Evolutionary conservation across 2,113 vertebrate genomes (phyloP).

Genomic region (Heteronetta atricapilla): DNA sequence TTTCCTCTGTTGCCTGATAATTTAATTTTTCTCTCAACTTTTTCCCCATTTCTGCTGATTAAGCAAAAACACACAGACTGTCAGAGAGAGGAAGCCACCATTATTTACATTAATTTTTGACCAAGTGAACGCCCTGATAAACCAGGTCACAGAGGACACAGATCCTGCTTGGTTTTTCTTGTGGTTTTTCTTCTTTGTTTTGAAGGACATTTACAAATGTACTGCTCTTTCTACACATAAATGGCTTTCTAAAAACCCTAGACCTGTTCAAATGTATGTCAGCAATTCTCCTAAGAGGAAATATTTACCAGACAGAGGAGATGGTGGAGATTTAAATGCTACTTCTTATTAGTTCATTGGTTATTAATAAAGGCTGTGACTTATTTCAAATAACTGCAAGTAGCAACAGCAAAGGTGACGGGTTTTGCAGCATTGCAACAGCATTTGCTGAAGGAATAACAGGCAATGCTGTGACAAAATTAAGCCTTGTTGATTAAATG

Average conservation of each 20-base stretch:
- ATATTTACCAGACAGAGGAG: not conserved
- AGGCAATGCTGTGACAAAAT: not conserved
- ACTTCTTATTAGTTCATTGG: not conserved
- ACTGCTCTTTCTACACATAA: not conserved
- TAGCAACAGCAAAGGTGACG: not conserved
- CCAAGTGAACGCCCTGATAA: constrained; percentile 55
- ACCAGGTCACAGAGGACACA: constrained; percentile 5
- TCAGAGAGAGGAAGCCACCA: constrained; percentile 26
- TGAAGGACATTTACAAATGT: not conserved
- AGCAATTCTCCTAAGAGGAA: not conserved
- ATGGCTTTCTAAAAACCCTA: not conserved
- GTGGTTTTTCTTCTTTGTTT: not conserved
- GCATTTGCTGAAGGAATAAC: not conserved
- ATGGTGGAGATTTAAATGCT: not conserved
- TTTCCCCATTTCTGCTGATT: not conserved
- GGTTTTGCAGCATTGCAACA: not conserved
- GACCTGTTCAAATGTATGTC: not conserved
- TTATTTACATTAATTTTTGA: constrained; percentile 62
- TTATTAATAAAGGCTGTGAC: not conserved
- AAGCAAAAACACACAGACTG: constrained; percentile 12
- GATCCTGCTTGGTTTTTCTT: constrained; percentile 17
- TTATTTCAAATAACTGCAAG: not conserved
- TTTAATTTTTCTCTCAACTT: not conserved
- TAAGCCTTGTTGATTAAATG: not conserved
- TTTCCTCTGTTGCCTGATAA: not conserved